A percentile compares a stretch with the other conserved stretches of the same genome.
Conservation (phyloP, 2,113 vertebrate species). For the Ascaphus truei region DNA sequence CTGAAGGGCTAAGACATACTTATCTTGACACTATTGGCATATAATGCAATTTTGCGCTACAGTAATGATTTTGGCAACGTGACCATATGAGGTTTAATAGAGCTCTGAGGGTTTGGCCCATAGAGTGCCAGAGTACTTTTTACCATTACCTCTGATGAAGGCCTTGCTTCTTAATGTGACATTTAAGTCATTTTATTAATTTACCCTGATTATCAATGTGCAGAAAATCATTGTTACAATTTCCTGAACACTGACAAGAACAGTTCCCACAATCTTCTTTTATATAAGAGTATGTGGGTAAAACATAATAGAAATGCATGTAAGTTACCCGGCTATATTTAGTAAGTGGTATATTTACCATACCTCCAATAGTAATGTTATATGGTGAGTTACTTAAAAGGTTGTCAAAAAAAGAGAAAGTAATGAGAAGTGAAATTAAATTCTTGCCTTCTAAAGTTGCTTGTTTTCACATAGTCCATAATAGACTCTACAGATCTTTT, state of each 20-base stretch:
- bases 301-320: neutral
- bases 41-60: too few relatives aligned
- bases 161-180: neutral
- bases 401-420: slow-evolving; percentile 16
- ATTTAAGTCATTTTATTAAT: slow-evolving; percentile 11
- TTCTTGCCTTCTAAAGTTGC: neutral
- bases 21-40: too few relatives aligned
- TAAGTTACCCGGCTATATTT: neutral
- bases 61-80: too few relatives aligned
- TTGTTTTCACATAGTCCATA: slow-evolving; percentile 25
- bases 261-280: neutral
- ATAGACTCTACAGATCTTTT: neutral
- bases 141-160: neutral
- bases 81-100: too few relatives aligned
- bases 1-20: too few relatives aligned
- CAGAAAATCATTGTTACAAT: slow-evolving; percentile 11
- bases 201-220: neutral
- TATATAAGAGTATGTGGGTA: neutral
- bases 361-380: neutral
- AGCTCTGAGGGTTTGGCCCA: too few relatives aligned
- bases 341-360: neutral
- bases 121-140: too few relatives aligned
- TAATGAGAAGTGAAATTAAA: neutral
- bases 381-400: slow-evolving; percentile 1
- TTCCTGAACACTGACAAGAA: neutral